Evolutionary conservation across 2,113 vertebrate genomes (phyloP), one percentile per base, ranked within the genome.

Genomic region (Lota lota): DNA sequence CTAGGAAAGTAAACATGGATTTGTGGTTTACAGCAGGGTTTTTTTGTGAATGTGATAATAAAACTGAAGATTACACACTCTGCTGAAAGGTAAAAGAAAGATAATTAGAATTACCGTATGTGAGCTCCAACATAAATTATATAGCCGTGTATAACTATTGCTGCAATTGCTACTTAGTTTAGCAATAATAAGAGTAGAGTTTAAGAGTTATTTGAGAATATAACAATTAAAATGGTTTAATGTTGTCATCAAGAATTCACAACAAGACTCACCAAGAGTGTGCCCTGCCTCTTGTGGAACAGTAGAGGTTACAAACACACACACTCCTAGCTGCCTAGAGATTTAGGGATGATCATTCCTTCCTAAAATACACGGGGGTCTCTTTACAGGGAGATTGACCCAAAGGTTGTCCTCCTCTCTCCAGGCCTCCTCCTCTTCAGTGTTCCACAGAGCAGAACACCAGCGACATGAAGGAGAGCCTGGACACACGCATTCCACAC

Each of bases 401-500:
- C 78, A 74, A 83, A 84, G 83, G 83, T 64, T 85, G 78, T 58
- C 47, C 61, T 47, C 40, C 40, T 14, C 40, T 14, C 40, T 14
- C 40, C 10, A 10, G 36, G 64, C 51, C 16, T 64, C 66, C 51
- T 47, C 40, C 40, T 79, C 19, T 19, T 12, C n/a, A 51, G 36
- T 69, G 33, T 11, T 64, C 66, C 51, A 54, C 28, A 53, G 15
- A 64, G 24, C 19, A 56, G 18, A 47, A 63, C 14, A 68, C 50
- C 47, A 17, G 57, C 69, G 74, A 47, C 40, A 65, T 21, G 64
- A 12, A 67, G 73, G 73, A 78, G 36, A 78, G 73, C 73, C 73
- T 47, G 62, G 72, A 47, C 40, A 47, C 67, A 22, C 67, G 85
- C 83, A 90, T 91, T 90, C 85, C 85, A 67, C 78, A 83, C 70